These are phyloP conservation scores for Tethea ocularis DNA, from an alignment of 2,888 invertebrate species.

Conservation along the genomic window DNA sequence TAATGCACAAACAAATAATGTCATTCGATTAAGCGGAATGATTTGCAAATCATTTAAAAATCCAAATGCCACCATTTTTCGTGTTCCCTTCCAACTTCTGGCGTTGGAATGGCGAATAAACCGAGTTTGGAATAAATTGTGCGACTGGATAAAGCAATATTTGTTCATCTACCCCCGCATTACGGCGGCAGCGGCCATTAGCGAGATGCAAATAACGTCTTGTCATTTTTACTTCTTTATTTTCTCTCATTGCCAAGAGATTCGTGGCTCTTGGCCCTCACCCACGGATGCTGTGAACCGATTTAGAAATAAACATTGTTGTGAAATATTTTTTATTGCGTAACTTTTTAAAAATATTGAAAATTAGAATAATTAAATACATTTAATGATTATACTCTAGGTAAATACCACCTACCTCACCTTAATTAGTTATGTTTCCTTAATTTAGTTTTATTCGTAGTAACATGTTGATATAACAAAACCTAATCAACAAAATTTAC, in stretches of 20 bases:
- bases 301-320: slow-evolving; percentile 46
- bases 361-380: too few species aligned
- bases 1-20: slow-evolving; percentile 69
- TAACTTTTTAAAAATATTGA: not conserved
- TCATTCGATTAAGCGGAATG: slow-evolving; percentile 79
- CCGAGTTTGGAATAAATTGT: slow-evolving; percentile 81
- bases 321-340: not conserved
- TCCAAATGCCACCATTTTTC: slow-evolving; percentile 75
- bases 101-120: slow-evolving; percentile 75
- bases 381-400: too few species aligned
- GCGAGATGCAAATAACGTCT: slow-evolving; percentile 83
- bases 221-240: slow-evolving; percentile 83
- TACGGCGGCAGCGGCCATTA: slow-evolving; percentile 78
- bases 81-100: slow-evolving; percentile 70
- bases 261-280: slow-evolving; percentile 57
- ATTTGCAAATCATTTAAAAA: slow-evolving; percentile 80
- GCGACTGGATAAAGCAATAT: slow-evolving; percentile 82
- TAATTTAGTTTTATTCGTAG: too few species aligned
- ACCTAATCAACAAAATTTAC: too few species aligned
- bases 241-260: slow-evolving; percentile 65
- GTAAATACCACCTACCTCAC: too few species aligned
- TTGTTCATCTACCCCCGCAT: slow-evolving; percentile 83
- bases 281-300: slow-evolving; percentile 47
- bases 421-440: too few species aligned
- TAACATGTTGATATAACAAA: too few species aligned